phyloP scores from a whole-genome alignment of 2,888 invertebrate genomes.

The Xanthorhoe designata region DNA sequence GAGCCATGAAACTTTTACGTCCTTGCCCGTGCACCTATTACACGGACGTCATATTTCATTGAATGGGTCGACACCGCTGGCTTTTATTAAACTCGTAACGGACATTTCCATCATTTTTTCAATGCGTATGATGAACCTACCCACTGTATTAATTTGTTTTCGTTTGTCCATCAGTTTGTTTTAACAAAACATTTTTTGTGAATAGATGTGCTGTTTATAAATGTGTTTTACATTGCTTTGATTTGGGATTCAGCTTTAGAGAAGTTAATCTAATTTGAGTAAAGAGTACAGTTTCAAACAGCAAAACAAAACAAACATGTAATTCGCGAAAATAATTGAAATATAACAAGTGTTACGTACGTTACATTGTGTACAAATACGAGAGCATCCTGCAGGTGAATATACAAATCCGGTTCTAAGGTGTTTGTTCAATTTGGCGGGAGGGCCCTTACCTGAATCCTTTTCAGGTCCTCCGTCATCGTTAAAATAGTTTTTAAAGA shows the following conservation, averaged over 20 bases:
- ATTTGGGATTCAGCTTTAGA: neutral
- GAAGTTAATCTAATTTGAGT: neutral
- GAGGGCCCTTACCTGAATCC: constrained; percentile 30
- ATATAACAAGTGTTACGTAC: constrained; percentile 1
- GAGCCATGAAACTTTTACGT: constrained; percentile 64
- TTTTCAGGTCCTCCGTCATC: constrained; percentile 26
- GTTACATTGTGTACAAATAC: constrained; percentile 5
- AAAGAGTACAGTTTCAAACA: neutral
- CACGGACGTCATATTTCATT: constrained; percentile 37
- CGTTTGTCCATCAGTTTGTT: constrained; percentile 15
- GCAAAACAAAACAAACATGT: neutral
- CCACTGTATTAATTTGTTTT: constrained; percentile 13
- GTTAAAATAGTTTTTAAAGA: constrained; percentile 24
- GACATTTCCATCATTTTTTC: constrained; percentile 35
- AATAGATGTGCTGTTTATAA: neutral
- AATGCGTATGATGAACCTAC: constrained; percentile 24
- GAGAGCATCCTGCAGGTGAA: constrained; percentile 16
- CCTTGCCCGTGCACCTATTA: constrained; percentile 53
- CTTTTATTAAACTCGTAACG: constrained; percentile 38
- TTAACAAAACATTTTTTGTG: neutral
- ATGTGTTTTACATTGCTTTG: neutral
- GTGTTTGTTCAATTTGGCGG: constrained; percentile 30
- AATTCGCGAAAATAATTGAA: neutral
- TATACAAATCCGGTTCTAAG: constrained; percentile 26
- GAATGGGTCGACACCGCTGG: constrained; percentile 31